Conservation (phyloP, 64 coral and sea anemone genomes). For the Exaiptasia diaphana region DNA sequence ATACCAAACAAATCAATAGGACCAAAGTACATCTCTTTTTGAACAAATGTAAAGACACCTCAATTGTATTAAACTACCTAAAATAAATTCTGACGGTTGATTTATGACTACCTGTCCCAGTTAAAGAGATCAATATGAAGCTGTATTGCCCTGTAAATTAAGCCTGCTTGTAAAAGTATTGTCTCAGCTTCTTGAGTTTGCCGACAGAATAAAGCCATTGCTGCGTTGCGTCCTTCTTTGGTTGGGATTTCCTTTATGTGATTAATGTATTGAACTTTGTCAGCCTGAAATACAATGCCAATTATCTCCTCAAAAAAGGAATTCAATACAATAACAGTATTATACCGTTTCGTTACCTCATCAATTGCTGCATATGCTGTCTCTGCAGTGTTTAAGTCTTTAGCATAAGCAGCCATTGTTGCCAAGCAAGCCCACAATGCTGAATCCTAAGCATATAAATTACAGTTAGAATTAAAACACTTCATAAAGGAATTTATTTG, state of each 20-base stretch:
- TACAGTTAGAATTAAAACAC: neutral
- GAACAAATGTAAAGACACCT: no score
- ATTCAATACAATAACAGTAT: neutral
- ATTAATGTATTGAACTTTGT: slow-evolving; percentile 98
- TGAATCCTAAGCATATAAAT: slow-evolving; percentile 52
- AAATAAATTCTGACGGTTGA: no score
- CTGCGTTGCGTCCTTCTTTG: slow-evolving; percentile 90
- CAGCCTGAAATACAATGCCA: slow-evolving; percentile 45
- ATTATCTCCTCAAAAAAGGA: neutral
- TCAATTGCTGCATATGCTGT: slow-evolving; percentile 96
- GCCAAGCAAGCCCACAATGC: slow-evolving; percentile 95
- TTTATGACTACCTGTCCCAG: slow-evolving; percentile 88
- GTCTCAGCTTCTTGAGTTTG: slow-evolving; percentile 85
- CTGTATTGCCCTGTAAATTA: slow-evolving; percentile 93
- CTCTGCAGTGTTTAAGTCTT: slow-evolving; percentile 93
- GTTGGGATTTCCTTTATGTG: slow-evolving; percentile 98
- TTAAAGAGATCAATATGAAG: slow-evolving; percentile 95
- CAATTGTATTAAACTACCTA: no score
- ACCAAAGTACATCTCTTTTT: neutral
- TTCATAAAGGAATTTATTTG: neutral
- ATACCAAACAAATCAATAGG: neutral
- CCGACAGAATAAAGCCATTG: slow-evolving; percentile 93
- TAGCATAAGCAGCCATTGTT: slow-evolving; percentile 94
- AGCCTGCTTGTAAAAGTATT: slow-evolving; percentile 85
- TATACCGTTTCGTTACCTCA: slow-evolving; percentile 57